A percentile compares a stretch with the other conserved stretches of the same genome.
phyloP scores from a whole-genome alignment of 92 coral and sea anemone species.

The Epizoanthus rinbou region DNA sequence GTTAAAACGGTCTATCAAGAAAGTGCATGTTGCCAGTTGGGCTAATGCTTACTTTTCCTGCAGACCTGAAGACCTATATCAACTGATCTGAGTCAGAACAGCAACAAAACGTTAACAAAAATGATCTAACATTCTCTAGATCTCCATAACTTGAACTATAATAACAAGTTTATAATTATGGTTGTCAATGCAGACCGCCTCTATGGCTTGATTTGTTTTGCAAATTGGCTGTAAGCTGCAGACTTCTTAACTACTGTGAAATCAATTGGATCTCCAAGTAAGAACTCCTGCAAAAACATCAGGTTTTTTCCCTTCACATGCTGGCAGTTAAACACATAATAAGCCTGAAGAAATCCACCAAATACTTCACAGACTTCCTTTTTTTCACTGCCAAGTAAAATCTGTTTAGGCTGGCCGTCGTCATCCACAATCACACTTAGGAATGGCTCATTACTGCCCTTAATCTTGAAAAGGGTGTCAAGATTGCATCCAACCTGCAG shows the following conservation, averaged over 20 bases:
- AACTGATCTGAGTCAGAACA: constrained; percentile 2
- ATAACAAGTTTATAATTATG: constrained; percentile 1
- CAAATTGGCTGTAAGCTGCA: constrained; percentile 44
- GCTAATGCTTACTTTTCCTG: too few species aligned
- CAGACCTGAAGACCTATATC: background rate
- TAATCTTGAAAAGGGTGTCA: constrained; percentile 36
- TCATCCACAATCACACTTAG: constrained; percentile 27
- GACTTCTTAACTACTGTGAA: constrained; percentile 37
- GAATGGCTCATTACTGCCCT: constrained; percentile 44
- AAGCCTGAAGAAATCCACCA: constrained; percentile 40
- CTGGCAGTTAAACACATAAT: constrained; percentile 41
- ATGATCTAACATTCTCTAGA: background rate
- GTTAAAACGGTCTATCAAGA: background rate
- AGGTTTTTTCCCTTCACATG: constrained; percentile 36
- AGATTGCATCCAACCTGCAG: constrained; percentile 46
- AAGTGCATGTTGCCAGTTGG: background rate
- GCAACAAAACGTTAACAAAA: constrained; percentile 14
- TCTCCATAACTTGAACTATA: constrained; percentile 5
- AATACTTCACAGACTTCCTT: constrained; percentile 47
- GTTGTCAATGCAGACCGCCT: constrained; percentile 26
- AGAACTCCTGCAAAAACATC: constrained; percentile 50
- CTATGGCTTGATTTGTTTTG: constrained; percentile 38
- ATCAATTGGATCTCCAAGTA: constrained; percentile 39
- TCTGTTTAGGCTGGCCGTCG: constrained; percentile 32
- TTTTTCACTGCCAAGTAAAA: constrained; percentile 50